phyloP scores from a whole-genome alignment of 2,888 invertebrate species.

The Amblyjoppa proteus region DNA sequence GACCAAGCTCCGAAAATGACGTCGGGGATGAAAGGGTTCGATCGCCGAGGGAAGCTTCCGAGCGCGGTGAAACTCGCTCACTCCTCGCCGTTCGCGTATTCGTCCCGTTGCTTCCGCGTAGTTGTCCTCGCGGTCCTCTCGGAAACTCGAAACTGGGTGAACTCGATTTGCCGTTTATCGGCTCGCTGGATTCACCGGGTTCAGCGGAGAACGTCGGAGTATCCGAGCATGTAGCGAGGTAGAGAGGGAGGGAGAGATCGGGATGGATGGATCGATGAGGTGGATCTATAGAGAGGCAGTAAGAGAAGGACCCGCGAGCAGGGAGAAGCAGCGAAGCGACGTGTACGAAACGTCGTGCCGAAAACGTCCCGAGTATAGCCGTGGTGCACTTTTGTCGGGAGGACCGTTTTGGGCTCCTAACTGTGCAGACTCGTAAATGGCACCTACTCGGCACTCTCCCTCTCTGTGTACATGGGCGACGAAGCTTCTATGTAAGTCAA shows the following conservation, averaged over 20 bases:
- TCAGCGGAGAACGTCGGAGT: constrained; percentile 11
- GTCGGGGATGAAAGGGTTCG: constrained; percentile 3
- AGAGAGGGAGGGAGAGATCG: background rate
- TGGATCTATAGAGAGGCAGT: constrained; percentile 3
- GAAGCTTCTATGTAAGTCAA: constrained; percentile 8
- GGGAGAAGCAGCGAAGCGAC: constrained; percentile 1
- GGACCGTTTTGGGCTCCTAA: constrained; percentile 11
- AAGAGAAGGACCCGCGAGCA: constrained; percentile 3
- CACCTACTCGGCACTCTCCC: background rate
- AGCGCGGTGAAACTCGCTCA: constrained; percentile 29
- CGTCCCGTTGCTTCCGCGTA: background rate
- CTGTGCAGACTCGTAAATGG: constrained; percentile 22
- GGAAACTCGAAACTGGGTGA: constrained; percentile 52
- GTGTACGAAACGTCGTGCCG: constrained; percentile 25
- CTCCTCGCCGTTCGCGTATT: constrained; percentile 9
- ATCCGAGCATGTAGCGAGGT: background rate
- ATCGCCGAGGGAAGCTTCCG: constrained; percentile 13
- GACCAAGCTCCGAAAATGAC: constrained; percentile 6
- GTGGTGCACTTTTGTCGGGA: constrained; percentile 22
- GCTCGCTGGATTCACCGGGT: constrained; percentile 41
- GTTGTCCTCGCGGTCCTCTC: constrained; percentile 23
- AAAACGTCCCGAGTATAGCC: constrained; percentile 9
- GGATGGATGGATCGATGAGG: background rate
- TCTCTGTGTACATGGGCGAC: constrained; percentile 10
- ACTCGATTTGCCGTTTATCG: constrained; percentile 52